Percentiles rank a stretch among this genome's conserved stretches.
phyloP scores from a whole-genome alignment of 2,888 invertebrate species.

The Lepidochrysops patricia region DNA sequence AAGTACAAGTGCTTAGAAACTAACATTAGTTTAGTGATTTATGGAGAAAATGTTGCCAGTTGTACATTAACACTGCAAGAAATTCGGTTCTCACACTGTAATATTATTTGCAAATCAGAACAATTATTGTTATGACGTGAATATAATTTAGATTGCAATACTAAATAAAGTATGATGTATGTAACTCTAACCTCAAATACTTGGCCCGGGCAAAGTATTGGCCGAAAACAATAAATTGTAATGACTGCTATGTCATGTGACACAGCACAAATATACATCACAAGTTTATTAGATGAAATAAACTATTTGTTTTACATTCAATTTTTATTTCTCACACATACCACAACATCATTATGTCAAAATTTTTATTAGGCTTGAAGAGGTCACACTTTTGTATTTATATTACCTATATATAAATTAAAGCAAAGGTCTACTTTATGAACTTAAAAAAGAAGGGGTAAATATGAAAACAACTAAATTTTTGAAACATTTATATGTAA shows the following conservation, averaged over 20 bases:
- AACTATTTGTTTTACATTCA: constrained; percentile 51
- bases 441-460: constrained; percentile 33
- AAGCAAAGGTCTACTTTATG: not conserved
- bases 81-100: not conserved
- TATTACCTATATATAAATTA: too few species aligned
- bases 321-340: constrained; percentile 18
- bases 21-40: constrained; percentile 52
- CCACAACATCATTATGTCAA: constrained; percentile 3
- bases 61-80: constrained; percentile 41
- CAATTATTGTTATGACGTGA: constrained; percentile 17
- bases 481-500: constrained; percentile 34
- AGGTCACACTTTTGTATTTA: too few species aligned
- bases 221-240: constrained; percentile 23
- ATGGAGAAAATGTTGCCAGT: constrained; percentile 39
- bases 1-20: constrained; percentile 71
- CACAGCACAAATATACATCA: constrained; percentile 49
- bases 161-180: constrained; percentile 14
- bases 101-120: constrained; percentile 1
- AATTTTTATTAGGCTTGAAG: too few species aligned
- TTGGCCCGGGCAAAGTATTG: constrained; percentile 26
- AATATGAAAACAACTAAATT: constrained; percentile 24
- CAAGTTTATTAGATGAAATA: constrained; percentile 62
- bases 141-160: constrained; percentile 16
- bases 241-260: constrained; percentile 37
- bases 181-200: constrained; percentile 26